A percentile compares a stretch with the other conserved stretches of the same genome.
These are phyloP conservation scores for Serilophus lunatus DNA, from an alignment of 2,113 vertebrate species.

Conservation along the genomic window DNA sequence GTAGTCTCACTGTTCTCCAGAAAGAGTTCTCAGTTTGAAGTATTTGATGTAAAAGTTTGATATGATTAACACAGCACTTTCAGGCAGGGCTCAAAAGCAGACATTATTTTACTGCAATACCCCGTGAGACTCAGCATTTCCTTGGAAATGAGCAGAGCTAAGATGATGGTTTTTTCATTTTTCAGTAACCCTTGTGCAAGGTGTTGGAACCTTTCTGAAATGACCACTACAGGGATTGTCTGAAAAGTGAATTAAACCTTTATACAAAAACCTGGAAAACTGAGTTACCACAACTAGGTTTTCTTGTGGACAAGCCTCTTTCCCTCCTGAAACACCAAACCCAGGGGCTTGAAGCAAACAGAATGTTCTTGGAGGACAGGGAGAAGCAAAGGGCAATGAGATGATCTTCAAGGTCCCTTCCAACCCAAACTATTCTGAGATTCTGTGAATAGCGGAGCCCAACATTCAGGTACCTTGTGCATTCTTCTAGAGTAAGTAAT, in stretches of 20 bases:
- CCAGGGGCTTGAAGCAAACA: background rate
- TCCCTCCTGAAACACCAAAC: background rate
- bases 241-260: background rate
- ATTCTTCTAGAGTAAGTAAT: background rate
- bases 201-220: background rate
- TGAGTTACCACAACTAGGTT: background rate
- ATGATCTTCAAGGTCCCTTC: background rate
- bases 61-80: background rate
- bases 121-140: constrained; percentile 7
- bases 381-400: background rate
- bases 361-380: background rate
- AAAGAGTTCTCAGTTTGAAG: background rate
- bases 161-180: background rate
- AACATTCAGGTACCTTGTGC: fast-evolving
- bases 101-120: background rate
- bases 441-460: background rate
- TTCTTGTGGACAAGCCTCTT: background rate
- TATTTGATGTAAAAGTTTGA: background rate
- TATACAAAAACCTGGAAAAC: background rate
- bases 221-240: background rate
- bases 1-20: background rate
- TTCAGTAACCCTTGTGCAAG: background rate
- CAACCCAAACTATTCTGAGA: background rate
- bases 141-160: background rate
- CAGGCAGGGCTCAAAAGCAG: background rate